Base-by-base conservation (phyloP, 2,113 vertebrate genomes). In the Cavia porcellus region DNA sequence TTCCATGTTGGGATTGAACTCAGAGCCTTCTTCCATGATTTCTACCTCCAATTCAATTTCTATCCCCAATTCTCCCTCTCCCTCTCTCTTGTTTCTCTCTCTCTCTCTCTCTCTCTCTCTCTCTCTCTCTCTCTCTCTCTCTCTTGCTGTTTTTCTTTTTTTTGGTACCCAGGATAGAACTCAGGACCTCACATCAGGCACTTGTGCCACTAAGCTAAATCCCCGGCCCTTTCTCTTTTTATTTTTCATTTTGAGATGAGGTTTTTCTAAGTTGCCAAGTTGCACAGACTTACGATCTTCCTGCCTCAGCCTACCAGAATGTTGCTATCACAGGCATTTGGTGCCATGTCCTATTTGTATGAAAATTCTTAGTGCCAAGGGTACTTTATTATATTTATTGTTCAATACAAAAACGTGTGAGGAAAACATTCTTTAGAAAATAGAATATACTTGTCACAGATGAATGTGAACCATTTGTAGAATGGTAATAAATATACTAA, bases 401-500 rank as follows among this genome's bases (percentile, higher is more conserved):
- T 86, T 88, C 70, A 88, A 50, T 62, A 89, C 93, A 80, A 57
- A 14, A 32, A 3, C 75, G 0, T 72, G 66, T 93, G 87, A 64
- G 83, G 95, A 89, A 80, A 32, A 77, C 59, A 86, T 64, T 70
- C 30, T 81, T 96, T 68, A 22, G 82, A 86, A 80, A 52, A 30
- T 50, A 15, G 15, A 50, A 94, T 93, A 22, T 66, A 20, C 62
- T 97, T 10, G 3, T 42, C 50, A 64, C 50, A 10, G 42, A 66
- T 92, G 96, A 50, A 97, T 97, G 66, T 12, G n/a, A 50, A 20
- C 28, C 62, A 81, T 83, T 97, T 64, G 10, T 64, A 90, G 86
- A 74, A 2, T 79, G 97, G 89, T 95, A 90, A 64, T 64, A 86
- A 97, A 79, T 45, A 88, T 55, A 95, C 45, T 85, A 97, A 96